Evolutionary conservation across 2,888 invertebrate species (phyloP).

Genomic region (Poecilobothrus nobilitatus): DNA sequence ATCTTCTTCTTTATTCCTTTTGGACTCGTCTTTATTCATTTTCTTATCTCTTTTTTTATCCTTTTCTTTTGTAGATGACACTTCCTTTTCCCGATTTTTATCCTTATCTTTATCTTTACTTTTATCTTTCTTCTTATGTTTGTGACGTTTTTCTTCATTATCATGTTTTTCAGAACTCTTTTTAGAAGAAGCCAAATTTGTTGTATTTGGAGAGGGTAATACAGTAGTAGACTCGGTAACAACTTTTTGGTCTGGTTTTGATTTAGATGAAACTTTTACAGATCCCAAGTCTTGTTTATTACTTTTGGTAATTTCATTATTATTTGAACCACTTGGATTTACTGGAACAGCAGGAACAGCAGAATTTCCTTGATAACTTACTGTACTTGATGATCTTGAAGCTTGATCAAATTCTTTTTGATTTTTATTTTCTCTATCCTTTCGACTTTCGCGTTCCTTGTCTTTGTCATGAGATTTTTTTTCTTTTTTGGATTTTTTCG

Average conservation of each 20-base stretch:
- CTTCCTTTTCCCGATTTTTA: slow-evolving; percentile 45
- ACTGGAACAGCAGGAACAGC: slow-evolving; percentile 27
- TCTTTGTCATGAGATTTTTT: slow-evolving; percentile 56
- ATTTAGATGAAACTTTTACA: neutral
- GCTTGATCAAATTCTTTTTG: slow-evolving; percentile 21
- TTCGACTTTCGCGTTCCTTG: slow-evolving; percentile 50
- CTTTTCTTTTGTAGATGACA: slow-evolving; percentile 31
- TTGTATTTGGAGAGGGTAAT: slow-evolving; percentile 19
- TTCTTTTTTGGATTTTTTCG: slow-evolving; percentile 48
- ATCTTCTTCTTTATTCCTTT: slow-evolving; percentile 25
- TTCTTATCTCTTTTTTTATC: slow-evolving; percentile 31
- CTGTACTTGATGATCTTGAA: slow-evolving; percentile 27
- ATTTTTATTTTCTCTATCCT: slow-evolving; percentile 45
- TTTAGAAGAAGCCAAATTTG: slow-evolving; percentile 20
- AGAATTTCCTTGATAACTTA: slow-evolving; percentile 21
- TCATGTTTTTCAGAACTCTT: slow-evolving; percentile 43
- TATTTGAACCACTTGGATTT: slow-evolving; percentile 22
- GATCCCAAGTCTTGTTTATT: neutral
- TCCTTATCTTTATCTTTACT: slow-evolving; percentile 59
- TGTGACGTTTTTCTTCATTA: slow-evolving; percentile 51
- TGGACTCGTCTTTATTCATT: slow-evolving; percentile 24
- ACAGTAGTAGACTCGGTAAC: slow-evolving; percentile 18
- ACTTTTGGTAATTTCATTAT: slow-evolving; percentile 20
- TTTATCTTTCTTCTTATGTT: slow-evolving; percentile 58
- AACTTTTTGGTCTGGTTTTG: slow-evolving; percentile 13